Base-by-base conservation (phyloP, 2,113 vertebrate species). In the Oreochromis spilurus region DNA sequence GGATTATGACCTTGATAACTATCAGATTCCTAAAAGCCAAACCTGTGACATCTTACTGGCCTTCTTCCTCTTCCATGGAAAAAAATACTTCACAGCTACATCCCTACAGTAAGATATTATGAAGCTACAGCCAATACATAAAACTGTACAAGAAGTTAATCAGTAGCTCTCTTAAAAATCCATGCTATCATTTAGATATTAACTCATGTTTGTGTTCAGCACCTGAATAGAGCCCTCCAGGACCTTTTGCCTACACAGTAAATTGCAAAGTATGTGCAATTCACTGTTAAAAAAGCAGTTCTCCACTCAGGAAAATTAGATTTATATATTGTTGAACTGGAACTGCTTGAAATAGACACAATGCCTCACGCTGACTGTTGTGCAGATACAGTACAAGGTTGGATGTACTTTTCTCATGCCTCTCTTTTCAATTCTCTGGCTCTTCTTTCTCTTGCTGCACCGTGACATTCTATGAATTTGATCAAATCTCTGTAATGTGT, bases 391-490 rank as follows among this genome's bases (percentile, higher is more conserved):
- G 9, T 12, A 54, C 7, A 65, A 67, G 40, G 83, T 84, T 80
- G 16, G 67, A 83, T 79, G n/a, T 60, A 78, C 72, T 58, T 62
- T 82, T 60, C n/a, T 77, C 72, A 62, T 81, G 12, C 43, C 16
- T 36, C 24, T 62, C 9, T 65, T 34, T 88, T 81, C n/a, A 2
- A 79, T 80, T 62, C 45, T 79, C 13, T 40, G 12, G 54, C 45
- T 79, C 24, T 60, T 53, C 45, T 29, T 50, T 60, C 84, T 83
- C 58, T 57, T 14, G 81, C 77, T 67, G 36, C 12, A 48, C 52
- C 4, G 2, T 26, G 40, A 53, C 29, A 60, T 79, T 91, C 79
- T 50, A 90, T 81, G 82, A 78, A 86, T 92, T 79, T 72, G 12
- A 90, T 88, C 14, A 88, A 78, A 87, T 45, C n/a, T 53, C 70